Evolutionary conservation across 2,888 invertebrate genomes (phyloP).

Genomic region (Fissipunctia ypsillon): DNA sequence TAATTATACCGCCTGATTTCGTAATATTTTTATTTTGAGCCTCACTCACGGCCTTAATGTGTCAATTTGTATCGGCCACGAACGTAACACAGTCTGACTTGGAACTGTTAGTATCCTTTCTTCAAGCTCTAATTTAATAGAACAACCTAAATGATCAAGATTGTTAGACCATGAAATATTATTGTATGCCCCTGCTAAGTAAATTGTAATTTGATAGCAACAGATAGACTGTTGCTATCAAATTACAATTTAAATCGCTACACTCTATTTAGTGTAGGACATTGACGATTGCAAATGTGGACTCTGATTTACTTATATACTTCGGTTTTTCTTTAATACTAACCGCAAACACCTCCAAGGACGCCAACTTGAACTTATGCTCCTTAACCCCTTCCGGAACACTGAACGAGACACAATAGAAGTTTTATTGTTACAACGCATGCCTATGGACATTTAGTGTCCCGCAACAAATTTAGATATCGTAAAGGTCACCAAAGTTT

Average conservation of each 20-base stretch:
- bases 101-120: conserved; percentile 23
- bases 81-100: conserved; percentile 2
- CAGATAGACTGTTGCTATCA: too few relatives aligned
- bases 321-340: not conserved
- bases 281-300: conserved; percentile 15
- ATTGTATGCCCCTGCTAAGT: conserved; percentile 40
- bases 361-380: too few relatives aligned
- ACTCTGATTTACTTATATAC: not conserved
- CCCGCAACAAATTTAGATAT: too few relatives aligned
- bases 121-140: conserved; percentile 27
- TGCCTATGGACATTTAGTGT: too few relatives aligned
- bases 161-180: conserved; percentile 52
- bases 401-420: too few relatives aligned
- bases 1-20: conserved; percentile 21
- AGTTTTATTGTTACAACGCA: too few relatives aligned
- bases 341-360: too few relatives aligned
- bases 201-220: conserved; percentile 51
- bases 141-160: conserved; percentile 30
- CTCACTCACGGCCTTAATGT: conserved; percentile 19
- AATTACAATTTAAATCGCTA: conserved; percentile 28
- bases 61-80: conserved; percentile 16
- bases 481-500: not conserved
- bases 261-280: conserved; percentile 48
- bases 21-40: conserved; percentile 10
- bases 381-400: too few relatives aligned